phyloP scores from a whole-genome alignment of 2,113 vertebrate species.

The Corythornis cristatus region DNA sequence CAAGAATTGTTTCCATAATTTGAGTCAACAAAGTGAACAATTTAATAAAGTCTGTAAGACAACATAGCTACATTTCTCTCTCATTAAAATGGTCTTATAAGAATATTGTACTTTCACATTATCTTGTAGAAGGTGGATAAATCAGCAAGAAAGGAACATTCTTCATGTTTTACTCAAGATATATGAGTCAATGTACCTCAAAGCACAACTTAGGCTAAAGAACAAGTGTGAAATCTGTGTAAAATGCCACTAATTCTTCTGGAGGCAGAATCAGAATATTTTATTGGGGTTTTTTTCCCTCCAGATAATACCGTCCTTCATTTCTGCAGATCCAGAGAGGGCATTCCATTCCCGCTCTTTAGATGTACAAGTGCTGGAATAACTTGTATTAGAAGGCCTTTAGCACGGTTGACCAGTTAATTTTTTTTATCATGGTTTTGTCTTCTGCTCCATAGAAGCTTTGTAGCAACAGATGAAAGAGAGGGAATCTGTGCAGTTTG shows the following conservation, averaged over 20 bases:
- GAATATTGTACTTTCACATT: not conserved
- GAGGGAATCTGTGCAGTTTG: not conserved
- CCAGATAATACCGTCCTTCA: not conserved
- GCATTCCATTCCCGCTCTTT: not conserved
- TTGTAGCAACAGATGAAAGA: not conserved
- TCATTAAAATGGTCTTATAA: not conserved
- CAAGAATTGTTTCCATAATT: conserved; percentile 27
- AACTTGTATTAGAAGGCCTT: not conserved
- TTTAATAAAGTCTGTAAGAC: conserved; percentile 19
- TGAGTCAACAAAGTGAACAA: conserved; percentile 35
- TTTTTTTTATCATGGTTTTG: not conserved
- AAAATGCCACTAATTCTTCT: not conserved
- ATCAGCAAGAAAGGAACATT: conserved; percentile 5
- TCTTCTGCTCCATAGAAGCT: not conserved
- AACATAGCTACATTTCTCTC: not conserved
- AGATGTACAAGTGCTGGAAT: not conserved
- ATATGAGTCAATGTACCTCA: not conserved
- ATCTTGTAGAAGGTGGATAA: not conserved
- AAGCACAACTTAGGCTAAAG: not conserved
- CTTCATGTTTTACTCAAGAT: conserved; percentile 28
- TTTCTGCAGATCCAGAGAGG: not conserved
- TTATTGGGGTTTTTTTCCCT: not conserved
- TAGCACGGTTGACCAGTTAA: not conserved
- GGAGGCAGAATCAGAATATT: not conserved
- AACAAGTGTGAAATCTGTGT: not conserved